These are phyloP conservation scores for Epizoanthus stellaris DNA, from an alignment of 92 coral and sea anemone species.

Conservation along the genomic window DNA sequence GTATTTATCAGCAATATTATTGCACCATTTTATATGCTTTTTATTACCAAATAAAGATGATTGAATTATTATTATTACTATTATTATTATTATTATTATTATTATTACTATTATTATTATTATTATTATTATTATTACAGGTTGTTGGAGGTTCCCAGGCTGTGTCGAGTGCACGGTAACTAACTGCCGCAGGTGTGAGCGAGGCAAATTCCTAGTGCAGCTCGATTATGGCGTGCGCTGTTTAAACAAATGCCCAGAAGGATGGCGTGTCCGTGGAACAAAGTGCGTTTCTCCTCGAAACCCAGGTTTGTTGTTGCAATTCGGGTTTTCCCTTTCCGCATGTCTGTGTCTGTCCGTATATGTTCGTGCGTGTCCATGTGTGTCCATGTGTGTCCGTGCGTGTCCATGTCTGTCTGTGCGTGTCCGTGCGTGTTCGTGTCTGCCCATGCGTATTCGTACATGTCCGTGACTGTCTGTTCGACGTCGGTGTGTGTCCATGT, in stretches of 20 bases:
- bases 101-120: too few species aligned
- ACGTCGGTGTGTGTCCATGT: background rate
- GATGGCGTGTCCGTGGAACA: background rate
- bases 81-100: too few species aligned
- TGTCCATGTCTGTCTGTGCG: background rate
- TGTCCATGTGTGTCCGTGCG: background rate
- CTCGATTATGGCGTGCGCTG: conserved; percentile 22
- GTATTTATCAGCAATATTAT: too few species aligned
- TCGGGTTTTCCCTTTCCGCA: background rate
- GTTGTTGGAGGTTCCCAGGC: conserved; percentile 1
- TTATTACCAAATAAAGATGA: too few species aligned
- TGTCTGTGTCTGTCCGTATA: background rate
- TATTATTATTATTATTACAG: too few species aligned
- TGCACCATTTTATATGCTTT: too few species aligned
- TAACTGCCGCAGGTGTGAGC: background rate
- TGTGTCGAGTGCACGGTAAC: conserved; percentile 8
- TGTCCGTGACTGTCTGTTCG: background rate
- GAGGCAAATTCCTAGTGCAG: background rate
- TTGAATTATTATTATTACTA: too few species aligned
- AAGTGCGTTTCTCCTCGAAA: background rate
- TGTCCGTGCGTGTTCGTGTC: background rate
- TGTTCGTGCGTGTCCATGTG: background rate
- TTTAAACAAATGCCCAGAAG: conserved; percentile 6
- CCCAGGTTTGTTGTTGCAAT: background rate
- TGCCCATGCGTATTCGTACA: background rate